Evolutionary conservation across 2,888 invertebrate species (phyloP), one percentile per base, ranked within the genome.

Genomic region (Epistrophella euchroma): DNA sequence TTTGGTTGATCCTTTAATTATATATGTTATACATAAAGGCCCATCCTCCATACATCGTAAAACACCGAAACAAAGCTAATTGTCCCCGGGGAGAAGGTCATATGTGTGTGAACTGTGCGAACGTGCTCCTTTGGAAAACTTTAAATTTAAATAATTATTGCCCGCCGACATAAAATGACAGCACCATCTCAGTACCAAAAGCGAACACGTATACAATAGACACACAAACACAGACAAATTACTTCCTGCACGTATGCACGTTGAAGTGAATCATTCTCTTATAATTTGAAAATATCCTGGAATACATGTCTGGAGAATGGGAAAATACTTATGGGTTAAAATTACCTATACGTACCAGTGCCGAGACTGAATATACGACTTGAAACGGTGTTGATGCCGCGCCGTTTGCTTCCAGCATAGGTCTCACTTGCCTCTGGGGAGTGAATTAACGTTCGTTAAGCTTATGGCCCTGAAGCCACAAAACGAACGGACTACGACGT

Each of bases 381-480:
- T 47, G 76, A 70, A 32, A 43, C 25, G 66, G 50, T 66, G 80
- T 66, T 71, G 80, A 71, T 43, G 45, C 50, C 60, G 80, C 58
- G 45, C 52, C 66, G 32, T 68, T 85, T 68, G 76, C 85, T 72
- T 73, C 47, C 62, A 68, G 47, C 66, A 68, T 28, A 28, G 68
- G 85, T 60, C 76, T 47, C 32, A 4, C 62, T 68, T 43, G 15
- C 37, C 85, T 66, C 81, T 58, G 77, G 86, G 77, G 86, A 86
- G 82, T 86, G 82, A 82, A 86, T 86, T 86, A 86, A 86, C 82
- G 86, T 86, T 86, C 86, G 86, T 86, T 86, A 86, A 86, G 86
- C 86, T 71, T 86, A 70, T 82, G 82, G 77, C 77, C 86, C 86
- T 71, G 82, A 86, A 86, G 86, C 86, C 74, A 86, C 82, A 71